phyloP scores from a whole-genome alignment of 1,140 invertebrate genomes.

The Stegodyphus dumicola region DNA sequence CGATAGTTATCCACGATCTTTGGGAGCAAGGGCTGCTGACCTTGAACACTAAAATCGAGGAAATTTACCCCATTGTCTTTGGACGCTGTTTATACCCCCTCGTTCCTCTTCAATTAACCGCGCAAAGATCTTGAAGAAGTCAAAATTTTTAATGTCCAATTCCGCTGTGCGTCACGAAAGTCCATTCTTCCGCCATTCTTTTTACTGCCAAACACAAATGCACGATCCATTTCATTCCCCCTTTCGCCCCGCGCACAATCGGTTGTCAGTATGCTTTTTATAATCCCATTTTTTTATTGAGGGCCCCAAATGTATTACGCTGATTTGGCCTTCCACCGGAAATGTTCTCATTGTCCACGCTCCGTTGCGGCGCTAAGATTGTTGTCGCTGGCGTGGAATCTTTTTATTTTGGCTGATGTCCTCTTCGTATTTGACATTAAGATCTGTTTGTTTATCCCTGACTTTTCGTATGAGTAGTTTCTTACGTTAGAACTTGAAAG shows the following conservation, averaged over 20 bases:
- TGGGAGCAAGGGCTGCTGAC: background rate
- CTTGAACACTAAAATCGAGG: background rate
- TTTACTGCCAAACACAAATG: slow-evolving; percentile 1
- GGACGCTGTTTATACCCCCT: background rate
- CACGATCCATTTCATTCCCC: slow-evolving; percentile 27
- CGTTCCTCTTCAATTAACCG: background rate
- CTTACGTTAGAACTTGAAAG: background rate
- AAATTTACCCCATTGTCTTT: background rate
- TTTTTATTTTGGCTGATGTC: background rate
- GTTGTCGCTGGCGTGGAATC: background rate
- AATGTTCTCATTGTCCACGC: slow-evolving; percentile 55
- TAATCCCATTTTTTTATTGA: background rate
- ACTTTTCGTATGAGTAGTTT: background rate
- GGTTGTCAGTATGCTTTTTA: background rate
- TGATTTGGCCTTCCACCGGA: slow-evolving; percentile 27
- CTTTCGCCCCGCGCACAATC: no score
- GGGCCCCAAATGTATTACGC: background rate
- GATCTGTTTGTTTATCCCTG: background rate
- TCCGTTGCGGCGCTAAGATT: slow-evolving; percentile 9
- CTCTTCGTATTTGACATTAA: background rate
- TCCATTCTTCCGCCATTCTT: slow-evolving; percentile 36
- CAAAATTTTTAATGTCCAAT: background rate
- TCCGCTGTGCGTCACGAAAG: slow-evolving; percentile 27
- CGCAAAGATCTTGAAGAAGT: background rate
- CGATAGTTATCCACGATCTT: no score